Evolutionary conservation across 2,797 vertebrate genomes (phyloP).

Genomic region (Toxotes lorentzi): DNA sequence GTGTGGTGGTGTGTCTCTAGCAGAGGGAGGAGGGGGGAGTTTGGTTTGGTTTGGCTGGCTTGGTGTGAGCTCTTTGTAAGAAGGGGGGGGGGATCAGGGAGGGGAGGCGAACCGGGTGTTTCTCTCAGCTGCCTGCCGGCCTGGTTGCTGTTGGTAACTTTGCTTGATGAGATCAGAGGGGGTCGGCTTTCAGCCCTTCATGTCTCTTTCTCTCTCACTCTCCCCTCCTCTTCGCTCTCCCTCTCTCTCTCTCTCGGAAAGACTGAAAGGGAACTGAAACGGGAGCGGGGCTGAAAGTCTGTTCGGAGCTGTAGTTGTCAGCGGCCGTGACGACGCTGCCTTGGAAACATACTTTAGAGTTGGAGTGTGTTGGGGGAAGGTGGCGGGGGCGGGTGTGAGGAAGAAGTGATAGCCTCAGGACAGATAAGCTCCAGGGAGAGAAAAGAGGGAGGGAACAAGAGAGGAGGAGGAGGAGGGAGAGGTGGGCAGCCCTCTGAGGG

Average conservation of each 20-base stretch:
- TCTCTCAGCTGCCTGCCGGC: conserved; percentile 75
- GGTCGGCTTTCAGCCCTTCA: conserved; percentile 80
- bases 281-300: conserved; percentile 55
- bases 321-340: conserved; percentile 55
- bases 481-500: conserved; percentile 63
- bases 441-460: conserved; percentile 64
- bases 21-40: conserved; percentile 10
- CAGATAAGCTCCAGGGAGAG: conserved; percentile 81
- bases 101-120: conserved; percentile 71
- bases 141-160: conserved; percentile 81
- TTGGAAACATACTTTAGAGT: conserved; percentile 71
- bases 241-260: conserved; percentile 32
- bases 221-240: neutral
- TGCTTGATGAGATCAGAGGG: conserved; percentile 84
- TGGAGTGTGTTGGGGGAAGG: conserved; percentile 50
- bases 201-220: conserved; percentile 37
- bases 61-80: conserved; percentile 65
- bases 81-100: conserved; percentile 32
- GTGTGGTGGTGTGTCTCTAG: conserved; percentile 22
- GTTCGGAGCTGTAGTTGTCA: conserved; percentile 47
- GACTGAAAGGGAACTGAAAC: conserved; percentile 72
- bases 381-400: conserved; percentile 5
- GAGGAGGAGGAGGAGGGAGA: conserved; percentile 44
- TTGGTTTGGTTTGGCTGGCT: conserved; percentile 42
- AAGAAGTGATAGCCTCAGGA: conserved; percentile 78